Conservation (phyloP, 2,797 vertebrate species). For the Gambusia yucatana region DNA sequence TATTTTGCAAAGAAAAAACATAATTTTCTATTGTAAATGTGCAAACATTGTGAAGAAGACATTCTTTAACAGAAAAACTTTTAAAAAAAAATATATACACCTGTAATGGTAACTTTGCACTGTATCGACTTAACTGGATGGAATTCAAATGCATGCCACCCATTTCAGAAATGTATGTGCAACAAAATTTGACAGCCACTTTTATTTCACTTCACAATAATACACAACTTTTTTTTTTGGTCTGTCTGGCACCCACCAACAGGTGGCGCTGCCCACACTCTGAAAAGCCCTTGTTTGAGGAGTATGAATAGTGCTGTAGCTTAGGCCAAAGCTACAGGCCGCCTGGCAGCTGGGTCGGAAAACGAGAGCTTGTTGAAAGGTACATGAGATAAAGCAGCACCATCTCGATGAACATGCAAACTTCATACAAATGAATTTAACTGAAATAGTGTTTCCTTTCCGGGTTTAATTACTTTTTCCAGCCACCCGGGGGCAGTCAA, state of each 20-base stretch:
- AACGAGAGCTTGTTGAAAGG: not conserved
- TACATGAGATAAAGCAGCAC: not conserved
- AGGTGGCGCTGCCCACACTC: too few species aligned
- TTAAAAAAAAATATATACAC: not conserved
- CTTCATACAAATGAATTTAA: not conserved
- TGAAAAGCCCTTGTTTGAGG: not conserved
- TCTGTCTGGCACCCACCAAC: not conserved
- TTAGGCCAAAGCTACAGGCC: not conserved
- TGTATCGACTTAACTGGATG: not conserved
- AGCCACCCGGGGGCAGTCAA: slow-evolving; percentile 59
- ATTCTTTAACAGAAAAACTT: not conserved
- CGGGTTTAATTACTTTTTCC: slow-evolving; percentile 11
- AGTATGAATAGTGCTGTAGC: not conserved
- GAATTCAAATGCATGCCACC: not conserved
- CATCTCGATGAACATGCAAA: slow-evolving; percentile 13
- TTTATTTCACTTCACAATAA: not conserved
- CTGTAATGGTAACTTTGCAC: not conserved
- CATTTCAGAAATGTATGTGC: not conserved
- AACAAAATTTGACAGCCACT: not conserved
- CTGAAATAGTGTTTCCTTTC: not conserved
- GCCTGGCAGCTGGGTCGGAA: not conserved
- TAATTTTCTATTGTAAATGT: not conserved
- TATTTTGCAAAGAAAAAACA: not conserved
- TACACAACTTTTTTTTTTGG: not conserved
- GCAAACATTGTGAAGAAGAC: not conserved